Evolutionary conservation across 2,797 vertebrate species (phyloP).

Genomic region (Artibeus lituratus): DNA sequence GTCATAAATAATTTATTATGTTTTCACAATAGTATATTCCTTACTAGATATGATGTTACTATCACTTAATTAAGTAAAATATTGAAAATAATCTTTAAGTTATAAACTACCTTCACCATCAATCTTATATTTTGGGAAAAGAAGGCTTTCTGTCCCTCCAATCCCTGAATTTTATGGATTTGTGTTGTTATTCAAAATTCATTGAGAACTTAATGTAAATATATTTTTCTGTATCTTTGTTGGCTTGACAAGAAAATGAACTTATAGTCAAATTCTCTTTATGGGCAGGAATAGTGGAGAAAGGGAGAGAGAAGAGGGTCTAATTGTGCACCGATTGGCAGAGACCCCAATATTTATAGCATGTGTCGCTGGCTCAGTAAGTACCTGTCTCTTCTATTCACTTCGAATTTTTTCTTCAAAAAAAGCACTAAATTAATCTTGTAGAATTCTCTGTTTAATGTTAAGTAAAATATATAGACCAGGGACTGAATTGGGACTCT

Average conservation of each 20-base stretch:
- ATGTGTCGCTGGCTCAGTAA: background rate
- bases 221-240: background rate
- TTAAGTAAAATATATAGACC: slow-evolving; percentile 5
- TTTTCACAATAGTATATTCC: background rate
- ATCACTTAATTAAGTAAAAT: slow-evolving; percentile 1
- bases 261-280: background rate
- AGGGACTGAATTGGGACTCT: background rate
- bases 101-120: background rate
- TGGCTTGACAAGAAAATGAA: background rate
- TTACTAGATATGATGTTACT: background rate
- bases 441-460: background rate
- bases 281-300: background rate
- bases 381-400: background rate
- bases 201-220: background rate
- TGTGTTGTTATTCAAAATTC: background rate
- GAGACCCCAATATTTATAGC: background rate
- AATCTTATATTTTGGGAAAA: background rate
- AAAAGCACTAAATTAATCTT: slow-evolving; percentile 23
- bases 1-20: background rate
- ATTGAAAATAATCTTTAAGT: background rate
- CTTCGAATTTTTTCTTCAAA: background rate
- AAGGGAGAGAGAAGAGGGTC: background rate
- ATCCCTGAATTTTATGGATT: background rate
- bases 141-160: background rate
- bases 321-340: background rate